phyloP scores from a whole-genome alignment of 2,797 vertebrate genomes.

The Hypotaenidia okinawae region DNA sequence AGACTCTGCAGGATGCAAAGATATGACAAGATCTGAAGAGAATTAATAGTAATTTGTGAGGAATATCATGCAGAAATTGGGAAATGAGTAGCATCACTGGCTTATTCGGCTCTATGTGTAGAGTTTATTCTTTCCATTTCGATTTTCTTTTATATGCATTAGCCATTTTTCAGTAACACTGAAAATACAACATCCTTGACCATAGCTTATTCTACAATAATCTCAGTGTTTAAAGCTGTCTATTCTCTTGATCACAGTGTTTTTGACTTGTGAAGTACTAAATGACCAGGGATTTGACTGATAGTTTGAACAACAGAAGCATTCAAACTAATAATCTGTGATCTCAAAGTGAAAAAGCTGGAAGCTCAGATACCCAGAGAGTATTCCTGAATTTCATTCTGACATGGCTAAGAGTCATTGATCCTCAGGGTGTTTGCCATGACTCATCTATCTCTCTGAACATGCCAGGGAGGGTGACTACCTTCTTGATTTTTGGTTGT shows the following conservation, averaged over 20 bases:
- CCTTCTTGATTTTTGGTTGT: background rate
- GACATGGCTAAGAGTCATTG: background rate
- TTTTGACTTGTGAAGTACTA: background rate
- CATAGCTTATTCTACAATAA: background rate
- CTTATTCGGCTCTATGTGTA: background rate
- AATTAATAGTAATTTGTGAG: background rate
- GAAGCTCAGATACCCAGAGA: background rate
- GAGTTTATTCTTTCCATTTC: background rate
- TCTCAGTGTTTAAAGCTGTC: background rate
- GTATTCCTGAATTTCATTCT: background rate
- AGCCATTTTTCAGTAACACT: background rate
- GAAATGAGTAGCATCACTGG: background rate
- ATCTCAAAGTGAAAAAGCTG: background rate
- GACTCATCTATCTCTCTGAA: background rate
- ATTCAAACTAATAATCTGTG: background rate
- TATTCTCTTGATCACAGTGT: background rate
- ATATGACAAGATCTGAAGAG: background rate
- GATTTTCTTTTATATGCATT: background rate
- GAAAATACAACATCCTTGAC: background rate
- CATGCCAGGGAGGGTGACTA: background rate
- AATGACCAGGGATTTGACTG: background rate
- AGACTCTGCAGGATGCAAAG: background rate
- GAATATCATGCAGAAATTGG: background rate
- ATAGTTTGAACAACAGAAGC: background rate
- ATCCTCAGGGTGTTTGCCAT: rapidly evolving